Percentiles rank a stretch among this genome's conserved stretches.
Evolutionary conservation across 2,797 vertebrate genomes (phyloP).

Genomic region (Heterohyrax brucei): DNA sequence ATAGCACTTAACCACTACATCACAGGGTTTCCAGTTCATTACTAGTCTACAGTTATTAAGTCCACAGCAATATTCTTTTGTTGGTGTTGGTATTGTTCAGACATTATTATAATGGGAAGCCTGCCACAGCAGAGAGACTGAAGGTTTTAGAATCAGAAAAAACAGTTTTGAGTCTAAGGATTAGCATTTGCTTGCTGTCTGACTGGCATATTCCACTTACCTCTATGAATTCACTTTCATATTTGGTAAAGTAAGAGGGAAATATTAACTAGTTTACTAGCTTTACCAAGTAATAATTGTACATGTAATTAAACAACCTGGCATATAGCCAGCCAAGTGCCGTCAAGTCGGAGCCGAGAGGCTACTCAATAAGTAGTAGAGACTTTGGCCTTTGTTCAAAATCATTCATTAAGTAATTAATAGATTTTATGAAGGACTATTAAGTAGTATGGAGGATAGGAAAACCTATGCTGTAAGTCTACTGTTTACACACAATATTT

Average conservation of each 20-base stretch:
- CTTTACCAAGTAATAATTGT: conserved; percentile 11
- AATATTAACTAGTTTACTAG: background rate
- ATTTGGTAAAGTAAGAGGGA: background rate
- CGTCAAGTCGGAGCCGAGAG: background rate
- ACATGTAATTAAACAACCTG: conserved; percentile 38
- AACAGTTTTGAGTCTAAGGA: background rate
- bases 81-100: background rate
- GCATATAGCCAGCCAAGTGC: background rate
- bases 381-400: conserved; percentile 62
- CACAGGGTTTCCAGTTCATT: background rate
- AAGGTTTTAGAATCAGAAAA: conserved; percentile 37
- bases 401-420: conserved; percentile 53
- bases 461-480: background rate
- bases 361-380: conserved; percentile 37
- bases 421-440: conserved; percentile 58
- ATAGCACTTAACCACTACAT: too few relatives aligned
- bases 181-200: conserved; percentile 26
- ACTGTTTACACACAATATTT: conserved; percentile 30
- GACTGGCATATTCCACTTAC: background rate
- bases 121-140: background rate
- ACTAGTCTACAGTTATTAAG: conserved; percentile 26
- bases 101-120: background rate
- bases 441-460: conserved; percentile 28
- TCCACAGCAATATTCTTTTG: background rate
- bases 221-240: conserved; percentile 40